Conservation (phyloP, 2,113 vertebrate genomes). For the Hystrix brachyura region DNA sequence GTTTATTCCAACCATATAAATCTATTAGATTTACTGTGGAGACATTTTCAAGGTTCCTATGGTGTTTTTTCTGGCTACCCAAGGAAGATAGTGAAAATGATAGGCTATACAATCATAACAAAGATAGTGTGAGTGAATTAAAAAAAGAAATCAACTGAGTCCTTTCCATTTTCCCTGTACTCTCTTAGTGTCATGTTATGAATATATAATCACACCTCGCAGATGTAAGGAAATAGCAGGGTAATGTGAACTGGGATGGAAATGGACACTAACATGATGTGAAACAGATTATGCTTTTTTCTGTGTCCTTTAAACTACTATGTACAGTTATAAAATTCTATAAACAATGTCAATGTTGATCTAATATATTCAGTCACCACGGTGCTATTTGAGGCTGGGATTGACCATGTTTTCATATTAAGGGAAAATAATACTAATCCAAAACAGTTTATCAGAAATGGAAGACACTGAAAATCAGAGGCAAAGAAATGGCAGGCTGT, state of each 20-base stretch:
- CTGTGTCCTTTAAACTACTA: constrained; percentile 38
- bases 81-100: constrained; percentile 56
- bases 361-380: constrained; percentile 47
- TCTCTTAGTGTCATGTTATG: background rate
- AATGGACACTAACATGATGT: constrained; percentile 40
- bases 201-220: constrained; percentile 52
- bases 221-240: background rate
- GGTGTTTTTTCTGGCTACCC: background rate
- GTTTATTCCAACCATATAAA: background rate
- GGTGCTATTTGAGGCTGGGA: background rate
- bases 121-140: constrained; percentile 21
- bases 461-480: constrained; percentile 14
- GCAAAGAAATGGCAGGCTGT: background rate
- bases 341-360: constrained; percentile 29
- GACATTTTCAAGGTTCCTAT: constrained; percentile 47
- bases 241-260: background rate
- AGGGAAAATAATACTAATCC: constrained; percentile 47
- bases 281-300: constrained; percentile 33
- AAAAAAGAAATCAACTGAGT: constrained; percentile 14
- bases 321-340: constrained; percentile 42
- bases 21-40: constrained; percentile 32
- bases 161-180: constrained; percentile 37
- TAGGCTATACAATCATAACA: background rate
- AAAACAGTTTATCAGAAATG: background rate
- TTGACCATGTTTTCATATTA: constrained; percentile 55